phyloP scores from a whole-genome alignment of 2,797 vertebrate genomes.

The Macropodus opercularis region DNA sequence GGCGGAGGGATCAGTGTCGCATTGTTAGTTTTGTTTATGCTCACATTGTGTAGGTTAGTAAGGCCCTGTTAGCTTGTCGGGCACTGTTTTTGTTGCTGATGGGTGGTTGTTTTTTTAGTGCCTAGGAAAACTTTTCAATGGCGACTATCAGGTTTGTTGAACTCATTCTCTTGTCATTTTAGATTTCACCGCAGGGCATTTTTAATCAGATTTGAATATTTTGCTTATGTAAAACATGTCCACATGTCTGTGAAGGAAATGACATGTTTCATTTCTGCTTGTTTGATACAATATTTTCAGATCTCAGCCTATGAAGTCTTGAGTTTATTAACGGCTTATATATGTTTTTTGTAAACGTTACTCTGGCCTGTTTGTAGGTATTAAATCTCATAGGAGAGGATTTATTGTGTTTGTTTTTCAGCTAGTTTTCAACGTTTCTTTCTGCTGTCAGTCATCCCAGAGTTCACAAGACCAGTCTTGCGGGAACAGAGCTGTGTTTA shows the following conservation, averaged over 20 bases:
- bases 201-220: not conserved
- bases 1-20: conserved; percentile 61
- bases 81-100: conserved; percentile 22
- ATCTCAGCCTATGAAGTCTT: not conserved
- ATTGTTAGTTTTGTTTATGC: conserved; percentile 67
- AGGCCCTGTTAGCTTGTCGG: conserved; percentile 39
- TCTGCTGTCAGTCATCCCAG: conserved; percentile 72
- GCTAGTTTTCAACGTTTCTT: conserved; percentile 49
- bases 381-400: conserved; percentile 30
- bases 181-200: not conserved
- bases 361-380: conserved; percentile 24
- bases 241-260: conserved; percentile 5
- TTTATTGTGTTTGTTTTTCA: conserved; percentile 54
- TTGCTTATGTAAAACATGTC: not conserved
- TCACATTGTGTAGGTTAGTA: conserved; percentile 50
- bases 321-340: conserved; percentile 11
- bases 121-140: conserved; percentile 40
- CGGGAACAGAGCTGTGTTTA: conserved; percentile 82
- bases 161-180: conserved; percentile 11
- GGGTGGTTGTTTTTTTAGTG: conserved; percentile 10
- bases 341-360: conserved; percentile 13
- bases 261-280: not conserved
- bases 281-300: conserved; percentile 3
- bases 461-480: conserved; percentile 81
- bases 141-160: conserved; percentile 58